Evolutionary conservation across 92 coral and sea anemone species (phyloP), one percentile per base, ranked within the genome.

Genomic region (Isaurus tuberculatus): DNA sequence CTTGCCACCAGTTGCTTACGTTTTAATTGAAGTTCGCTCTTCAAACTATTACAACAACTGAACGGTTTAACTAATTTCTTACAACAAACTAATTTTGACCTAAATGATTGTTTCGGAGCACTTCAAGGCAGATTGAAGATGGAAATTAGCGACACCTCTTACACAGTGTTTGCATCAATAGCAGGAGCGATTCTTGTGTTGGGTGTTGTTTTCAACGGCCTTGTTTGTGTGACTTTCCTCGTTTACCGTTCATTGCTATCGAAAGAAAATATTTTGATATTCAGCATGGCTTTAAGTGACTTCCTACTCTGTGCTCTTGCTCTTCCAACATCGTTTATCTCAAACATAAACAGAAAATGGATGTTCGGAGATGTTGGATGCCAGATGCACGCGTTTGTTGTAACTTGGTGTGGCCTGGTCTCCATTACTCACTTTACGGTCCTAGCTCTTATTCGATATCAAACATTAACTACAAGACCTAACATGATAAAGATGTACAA

Each of bases 401-500:
- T 93, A 15, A 61, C 93, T 0, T 79, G 86, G 43, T 84, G 88
- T 43, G 91, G 95, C 19, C 44, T 85, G 16, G 66, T 91, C 4
- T 78, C 91, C 66, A 94, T 94, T 71, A 48, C 90, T 1, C 95
- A 94, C 30, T 85, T 89, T 28, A 83, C 95, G 11, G 91, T 84
- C 3, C 46, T 91, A 55, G 72, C 93, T 2, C 65, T 87, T 15
- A 94, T 91, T 34, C 84, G 91, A 53, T 88, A 70, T 70, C 31
- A 51, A 4, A 88, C 92, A 11, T 58, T 92, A 4, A 49, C 75
- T 2, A 28, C 60, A 48, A 66, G 84, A 28, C 60, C 30, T 13
- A 68, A 34, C 23, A 55, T 83, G 74, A 87, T 28, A 37, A 61
- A 8, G 85, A 81, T 15, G 14, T 8, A 9, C 44, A 32, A 32